phyloP scores from a whole-genome alignment of 1,140 invertebrate genomes.

The Macrostomum lignano region DNA sequence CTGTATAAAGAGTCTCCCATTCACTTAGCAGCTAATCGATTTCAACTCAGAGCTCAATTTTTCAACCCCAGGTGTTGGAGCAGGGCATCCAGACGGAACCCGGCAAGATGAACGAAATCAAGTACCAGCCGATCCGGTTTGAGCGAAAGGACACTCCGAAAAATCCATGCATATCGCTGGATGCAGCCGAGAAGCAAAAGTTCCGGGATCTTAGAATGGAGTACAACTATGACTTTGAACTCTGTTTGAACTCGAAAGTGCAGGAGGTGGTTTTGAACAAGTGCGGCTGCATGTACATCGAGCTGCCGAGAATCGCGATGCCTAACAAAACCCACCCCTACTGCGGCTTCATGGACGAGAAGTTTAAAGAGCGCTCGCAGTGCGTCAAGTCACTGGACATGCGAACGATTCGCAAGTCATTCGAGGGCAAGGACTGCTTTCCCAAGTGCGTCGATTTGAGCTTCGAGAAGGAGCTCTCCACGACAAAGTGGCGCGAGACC shows the following conservation, averaged over 20 bases:
- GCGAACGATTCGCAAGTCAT: not conserved
- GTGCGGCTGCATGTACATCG: slow-evolving; percentile 2
- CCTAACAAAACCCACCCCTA: slow-evolving; percentile 2
- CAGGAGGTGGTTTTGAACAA: slow-evolving; percentile 1
- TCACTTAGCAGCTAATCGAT: too few species aligned
- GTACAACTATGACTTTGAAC: slow-evolving; percentile 5
- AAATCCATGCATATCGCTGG: not conserved
- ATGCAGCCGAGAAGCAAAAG: not conserved
- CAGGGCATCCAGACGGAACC: slow-evolving; percentile 2
- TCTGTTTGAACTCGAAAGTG: slow-evolving; percentile 2
- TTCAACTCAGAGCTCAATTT: too few species aligned
- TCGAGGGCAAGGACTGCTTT: not conserved
- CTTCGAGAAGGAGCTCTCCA: not conserved
- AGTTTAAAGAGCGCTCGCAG: not conserved
- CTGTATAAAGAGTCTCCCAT: too few species aligned
- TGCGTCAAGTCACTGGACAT: slow-evolving; percentile 1
- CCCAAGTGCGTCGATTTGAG: not conserved
- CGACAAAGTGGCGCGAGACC: slow-evolving; percentile 1
- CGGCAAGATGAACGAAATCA: not conserved
- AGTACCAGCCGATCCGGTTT: not conserved
- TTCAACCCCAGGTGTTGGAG: too few species aligned
- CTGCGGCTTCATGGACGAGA: slow-evolving; percentile 1
- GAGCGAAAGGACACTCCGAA: not conserved
- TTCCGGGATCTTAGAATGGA: slow-evolving; percentile 3
- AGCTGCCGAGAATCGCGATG: not conserved